Evolutionary conservation across 2,797 vertebrate species (phyloP), one percentile per base, ranked within the genome.

Genomic region (Enteromius paludinosus): DNA sequence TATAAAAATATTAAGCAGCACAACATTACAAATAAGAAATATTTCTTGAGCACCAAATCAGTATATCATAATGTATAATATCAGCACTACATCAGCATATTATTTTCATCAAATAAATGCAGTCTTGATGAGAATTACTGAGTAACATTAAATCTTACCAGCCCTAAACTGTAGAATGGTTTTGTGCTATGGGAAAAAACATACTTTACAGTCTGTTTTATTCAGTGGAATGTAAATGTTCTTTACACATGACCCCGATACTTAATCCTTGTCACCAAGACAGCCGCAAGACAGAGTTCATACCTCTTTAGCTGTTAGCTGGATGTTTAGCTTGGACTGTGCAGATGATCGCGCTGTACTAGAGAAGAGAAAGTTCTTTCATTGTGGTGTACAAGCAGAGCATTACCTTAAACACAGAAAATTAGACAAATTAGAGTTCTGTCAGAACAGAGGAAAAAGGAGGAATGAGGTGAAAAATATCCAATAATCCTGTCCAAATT

Each of bases 281-380:
- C 49, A 73, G 49, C 71, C 30, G n/a, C 72, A 74, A 74, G 30
- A 38, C 71, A 38, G 12, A 15, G 33, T 74, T 11, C 33, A 74
- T 74, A 74, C 72, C 20, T 41, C 52, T 74, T 74, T 56, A 59
- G 30, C 15, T 38, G 30, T 73, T 74, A 56, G 33, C 72, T 74
- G 72, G 20, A 74, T 74, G 52, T 56, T 74, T 74, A 59, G 33
- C 56, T 74, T 74, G 72, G 72, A 74, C n/a, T 38, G 30, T 74
- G 33, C 52, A 56, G 30, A 56, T 59, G 14, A 74, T 74, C n/a
- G 14, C 9, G 71, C 30, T 25, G 20, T 38, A 56, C 49, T 14
- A 59, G 49, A 59, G 71, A 1, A 38, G 71, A 74, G 49, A 25
- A 25, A 23, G 33, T 25, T 74, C 12, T 56, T 74, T 74, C 72